A percentile compares a stretch with the other conserved stretches of the same genome.
phyloP scores from a whole-genome alignment of 1,140 invertebrate genomes.

The Drosophila carrolli region DNA sequence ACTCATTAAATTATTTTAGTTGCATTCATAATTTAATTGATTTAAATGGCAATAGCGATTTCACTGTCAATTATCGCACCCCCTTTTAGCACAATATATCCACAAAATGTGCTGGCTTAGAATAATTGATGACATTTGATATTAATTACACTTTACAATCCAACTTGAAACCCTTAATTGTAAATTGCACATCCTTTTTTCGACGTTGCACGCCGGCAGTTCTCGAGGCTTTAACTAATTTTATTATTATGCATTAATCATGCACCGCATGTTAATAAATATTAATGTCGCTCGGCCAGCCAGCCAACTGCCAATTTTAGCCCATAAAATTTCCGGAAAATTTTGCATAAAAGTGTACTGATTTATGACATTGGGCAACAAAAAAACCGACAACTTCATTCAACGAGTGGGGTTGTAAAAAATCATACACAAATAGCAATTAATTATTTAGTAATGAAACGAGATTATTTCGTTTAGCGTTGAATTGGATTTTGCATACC shows the following conservation, averaged over 20 bases:
- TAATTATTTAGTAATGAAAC: conserved; percentile 71
- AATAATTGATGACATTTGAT: conserved; percentile 78
- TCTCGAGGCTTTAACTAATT: conserved; percentile 64
- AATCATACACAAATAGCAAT: conserved; percentile 55
- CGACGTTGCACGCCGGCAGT: conserved; percentile 5
- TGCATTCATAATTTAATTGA: conserved; percentile 82
- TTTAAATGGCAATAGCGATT: conserved; percentile 60
- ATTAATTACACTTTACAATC: conserved; percentile 68
- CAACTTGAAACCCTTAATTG: conserved; percentile 67
- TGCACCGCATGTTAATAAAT: conserved; percentile 78
- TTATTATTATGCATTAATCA: conserved; percentile 76
- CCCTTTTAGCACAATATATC: not conserved
- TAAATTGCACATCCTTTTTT: conserved; percentile 22
- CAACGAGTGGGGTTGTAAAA: conserved; percentile 45
- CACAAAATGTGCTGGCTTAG: conserved; percentile 57
- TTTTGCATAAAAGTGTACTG: conserved; percentile 72
- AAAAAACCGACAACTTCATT: conserved; percentile 61
- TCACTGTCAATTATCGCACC: conserved; percentile 15
- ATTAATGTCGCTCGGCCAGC: conserved; percentile 64
- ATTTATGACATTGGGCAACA: conserved; percentile 55
- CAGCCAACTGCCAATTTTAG: conserved; percentile 70
- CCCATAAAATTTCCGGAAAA: conserved; percentile 74
- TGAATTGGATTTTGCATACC: conserved; percentile 3
- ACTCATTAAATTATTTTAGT: conserved; percentile 80
- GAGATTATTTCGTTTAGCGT: not conserved